Conservation (phyloP, 2,888 invertebrate species). For the Rhyacophila evoluta region DNA sequence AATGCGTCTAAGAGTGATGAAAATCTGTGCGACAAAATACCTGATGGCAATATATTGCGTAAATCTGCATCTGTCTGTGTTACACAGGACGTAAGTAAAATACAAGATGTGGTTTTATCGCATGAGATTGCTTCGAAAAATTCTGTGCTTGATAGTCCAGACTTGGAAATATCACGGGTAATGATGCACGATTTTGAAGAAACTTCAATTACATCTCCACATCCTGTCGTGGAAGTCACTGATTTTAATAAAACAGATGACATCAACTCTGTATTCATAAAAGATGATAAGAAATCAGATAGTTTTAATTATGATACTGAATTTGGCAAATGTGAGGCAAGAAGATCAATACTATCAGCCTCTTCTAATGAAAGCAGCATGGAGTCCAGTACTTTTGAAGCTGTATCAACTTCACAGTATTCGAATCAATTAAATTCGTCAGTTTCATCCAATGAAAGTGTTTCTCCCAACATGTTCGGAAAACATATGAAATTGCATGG, state of each 20-base stretch:
- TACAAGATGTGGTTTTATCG: no score
- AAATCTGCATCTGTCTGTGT: background rate
- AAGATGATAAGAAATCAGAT: slow-evolving; percentile 28
- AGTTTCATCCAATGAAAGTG: slow-evolving; percentile 67
- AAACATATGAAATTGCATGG: slow-evolving; percentile 65
- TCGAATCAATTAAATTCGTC: slow-evolving; percentile 63
- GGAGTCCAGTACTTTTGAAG: slow-evolving; percentile 64
- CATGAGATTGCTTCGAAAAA: no score
- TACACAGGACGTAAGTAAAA: background rate
- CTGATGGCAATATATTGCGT: background rate
- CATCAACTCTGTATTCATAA: background rate
- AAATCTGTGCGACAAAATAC: background rate
- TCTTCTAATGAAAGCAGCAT: slow-evolving; percentile 61
- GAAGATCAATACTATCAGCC: slow-evolving; percentile 58
- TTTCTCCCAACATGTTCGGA: slow-evolving; percentile 66
- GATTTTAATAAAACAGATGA: slow-evolving; percentile 52
- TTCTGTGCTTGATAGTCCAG: slow-evolving; percentile 65
- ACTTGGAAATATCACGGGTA: slow-evolving; percentile 67
- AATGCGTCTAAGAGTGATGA: background rate
- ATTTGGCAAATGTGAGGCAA: slow-evolving; percentile 42
- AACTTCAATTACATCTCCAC: slow-evolving; percentile 65
- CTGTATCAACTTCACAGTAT: slow-evolving; percentile 49
- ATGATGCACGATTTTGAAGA: slow-evolving; percentile 60
- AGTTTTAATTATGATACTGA: slow-evolving; percentile 46
- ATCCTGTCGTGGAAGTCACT: slow-evolving; percentile 67